Evolutionary conservation across 2,113 vertebrate species (phyloP).

Genomic region (Scartelaos histophorus): DNA sequence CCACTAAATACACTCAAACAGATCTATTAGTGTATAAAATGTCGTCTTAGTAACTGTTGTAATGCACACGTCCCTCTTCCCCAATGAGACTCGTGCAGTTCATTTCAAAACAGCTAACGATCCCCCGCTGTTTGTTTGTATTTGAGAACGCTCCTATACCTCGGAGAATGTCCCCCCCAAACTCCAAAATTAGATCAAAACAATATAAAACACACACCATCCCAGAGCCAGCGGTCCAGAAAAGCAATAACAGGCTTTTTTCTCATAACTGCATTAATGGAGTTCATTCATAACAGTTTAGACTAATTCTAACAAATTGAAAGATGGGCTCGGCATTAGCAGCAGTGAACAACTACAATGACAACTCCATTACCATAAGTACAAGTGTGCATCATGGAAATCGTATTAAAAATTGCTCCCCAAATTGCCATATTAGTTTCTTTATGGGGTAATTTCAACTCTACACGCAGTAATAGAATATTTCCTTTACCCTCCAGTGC

Average conservation of each 20-base stretch:
- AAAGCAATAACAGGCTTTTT: slow-evolving; percentile 70
- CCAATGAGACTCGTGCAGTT: slow-evolving; percentile 60
- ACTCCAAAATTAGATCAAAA: slow-evolving; percentile 73
- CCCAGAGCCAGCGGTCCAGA: slow-evolving; percentile 70
- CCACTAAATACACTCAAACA: slow-evolving; percentile 50
- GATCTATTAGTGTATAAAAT: slow-evolving; percentile 43
- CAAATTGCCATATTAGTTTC: slow-evolving; percentile 97
- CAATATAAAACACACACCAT: slow-evolving; percentile 71
- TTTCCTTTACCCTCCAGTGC: slow-evolving; percentile 98
- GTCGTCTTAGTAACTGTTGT: slow-evolving; percentile 47
- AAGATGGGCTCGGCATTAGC: slow-evolving; percentile 89
- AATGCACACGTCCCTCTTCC: slow-evolving; percentile 60
- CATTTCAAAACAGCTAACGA: slow-evolving; percentile 61
- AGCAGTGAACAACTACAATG: slow-evolving; percentile 95
- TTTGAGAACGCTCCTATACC: slow-evolving; percentile 58
- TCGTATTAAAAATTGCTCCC: slow-evolving; percentile 99
- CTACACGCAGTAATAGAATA: slow-evolving; percentile 98
- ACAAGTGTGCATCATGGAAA: slow-evolving; percentile 97
- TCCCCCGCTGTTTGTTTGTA: slow-evolving; percentile 73
- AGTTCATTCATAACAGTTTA: slow-evolving; percentile 83
- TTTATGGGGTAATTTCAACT: slow-evolving; percentile 99
- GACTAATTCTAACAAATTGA: slow-evolving; percentile 86
- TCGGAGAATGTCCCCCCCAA: slow-evolving; percentile 62
- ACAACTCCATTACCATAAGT: slow-evolving; percentile 99
- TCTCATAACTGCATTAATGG: slow-evolving; percentile 78